Base-by-base conservation (phyloP, 2,797 vertebrate genomes). In the Oryzias sinensis region DNA sequence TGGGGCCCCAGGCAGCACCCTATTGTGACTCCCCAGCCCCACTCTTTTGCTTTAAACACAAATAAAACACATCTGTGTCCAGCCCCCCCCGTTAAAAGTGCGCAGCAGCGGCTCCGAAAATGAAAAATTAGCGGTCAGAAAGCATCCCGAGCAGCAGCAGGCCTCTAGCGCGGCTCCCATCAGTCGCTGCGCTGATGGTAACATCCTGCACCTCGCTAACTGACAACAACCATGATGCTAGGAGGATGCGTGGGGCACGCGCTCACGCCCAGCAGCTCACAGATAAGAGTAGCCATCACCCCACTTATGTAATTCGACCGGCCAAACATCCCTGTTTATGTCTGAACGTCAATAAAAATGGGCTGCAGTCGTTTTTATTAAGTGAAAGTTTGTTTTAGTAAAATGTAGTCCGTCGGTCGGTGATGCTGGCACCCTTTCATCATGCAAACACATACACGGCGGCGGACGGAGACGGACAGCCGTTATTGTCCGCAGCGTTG, bases 401-500 rank as follows among this genome's bases (percentile, higher is more conserved):
- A 61, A 33, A 13, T 17, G 33, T 2, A 64, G 29, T 61, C 59
- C 59, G 77, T 80, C 81, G 80, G 77, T 80, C 81, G 80, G 70
- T 60, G 75, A 80, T 83, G 84, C 72, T 79, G 70, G 24, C 51
- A 67, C 14, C 70, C 75, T 63, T 79, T 74, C 77, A 77, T 70
- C 70, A 54, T 62, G 64, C 73, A 43, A 54, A 66, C 51, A 53
- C 43, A 18, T 18, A 51, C 1, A 56, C 50, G 15, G 53, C 53
- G 29, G 50, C 62, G 44, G 27, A 52, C 55, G 15, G 44, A 4
- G 54, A 53, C 56, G 60, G 48, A 53, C 44, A 47, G 49, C 49
- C 40, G 43, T 11, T 11, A 11, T 37, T 37, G 9, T 29, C 27
- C 27, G 27, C 27, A 29, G 27, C 27, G 5, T 7, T 29, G 27